Evolutionary conservation across 2,888 invertebrate genomes (phyloP).

Genomic region (Drosophila paranaensis): DNA sequence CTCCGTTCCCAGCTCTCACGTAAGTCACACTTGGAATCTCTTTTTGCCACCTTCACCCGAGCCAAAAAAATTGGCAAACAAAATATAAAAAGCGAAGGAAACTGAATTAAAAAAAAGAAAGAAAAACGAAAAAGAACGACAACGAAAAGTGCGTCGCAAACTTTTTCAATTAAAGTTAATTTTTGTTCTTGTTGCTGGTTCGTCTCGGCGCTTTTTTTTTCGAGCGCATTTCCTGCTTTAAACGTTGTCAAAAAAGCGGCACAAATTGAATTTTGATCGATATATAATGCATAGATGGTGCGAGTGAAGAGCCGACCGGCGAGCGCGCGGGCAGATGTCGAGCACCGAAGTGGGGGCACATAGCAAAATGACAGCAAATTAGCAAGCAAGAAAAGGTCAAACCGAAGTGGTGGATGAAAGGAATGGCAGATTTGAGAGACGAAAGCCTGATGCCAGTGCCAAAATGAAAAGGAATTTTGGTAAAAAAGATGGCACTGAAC

Average conservation of each 20-base stretch:
- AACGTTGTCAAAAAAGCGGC: conserved; percentile 66
- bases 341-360: conserved; percentile 38
- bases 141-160: conserved; percentile 65
- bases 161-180: conserved; percentile 80
- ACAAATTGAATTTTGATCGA: conserved; percentile 82
- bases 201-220: conserved; percentile 9
- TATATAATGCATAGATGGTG: conserved; percentile 65
- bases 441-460: conserved; percentile 1
- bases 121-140: conserved; percentile 42
- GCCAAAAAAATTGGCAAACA: conserved; percentile 20
- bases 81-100: conserved; percentile 12
- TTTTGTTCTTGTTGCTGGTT: conserved; percentile 39
- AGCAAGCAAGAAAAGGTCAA: conserved; percentile 69
- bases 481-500: neutral
- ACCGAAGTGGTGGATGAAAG: conserved; percentile 43
- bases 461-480: neutral
- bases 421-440: neutral
- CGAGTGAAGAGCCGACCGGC: neutral
- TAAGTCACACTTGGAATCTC: conserved; percentile 52
- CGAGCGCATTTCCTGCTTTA: conserved; percentile 41
- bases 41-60: conserved; percentile 1
- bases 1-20: conserved; percentile 16
- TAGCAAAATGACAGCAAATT: conserved; percentile 75
- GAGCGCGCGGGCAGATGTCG: conserved; percentile 3
- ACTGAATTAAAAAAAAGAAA: conserved; percentile 25